phyloP scores from a whole-genome alignment of 2,797 vertebrate species.

The Oophaga sylvatica region DNA sequence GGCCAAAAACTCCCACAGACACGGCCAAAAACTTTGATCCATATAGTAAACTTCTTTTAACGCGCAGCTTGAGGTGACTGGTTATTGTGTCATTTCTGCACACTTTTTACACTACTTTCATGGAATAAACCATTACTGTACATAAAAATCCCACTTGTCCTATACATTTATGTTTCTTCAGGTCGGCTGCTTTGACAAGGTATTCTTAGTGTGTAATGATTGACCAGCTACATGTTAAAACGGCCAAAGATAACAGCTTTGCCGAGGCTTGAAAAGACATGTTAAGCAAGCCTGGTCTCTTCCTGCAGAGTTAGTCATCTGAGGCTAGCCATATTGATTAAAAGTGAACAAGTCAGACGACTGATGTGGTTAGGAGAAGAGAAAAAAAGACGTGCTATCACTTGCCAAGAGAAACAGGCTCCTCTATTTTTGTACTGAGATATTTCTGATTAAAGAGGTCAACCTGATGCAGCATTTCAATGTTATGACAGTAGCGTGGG shows the following conservation, averaged over 20 bases:
- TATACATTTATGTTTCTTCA: conserved; percentile 38
- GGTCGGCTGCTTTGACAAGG: conserved; percentile 27
- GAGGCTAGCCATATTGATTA: conserved; percentile 56
- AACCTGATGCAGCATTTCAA: conserved; percentile 60
- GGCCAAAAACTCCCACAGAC: too few species aligned
- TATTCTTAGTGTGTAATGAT: conserved; percentile 39
- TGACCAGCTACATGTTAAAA: conserved; percentile 37
- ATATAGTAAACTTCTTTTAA: neutral
- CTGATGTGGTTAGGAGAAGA: conserved; percentile 51
- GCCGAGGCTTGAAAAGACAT: conserved; percentile 33
- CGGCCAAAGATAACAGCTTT: conserved; percentile 43
- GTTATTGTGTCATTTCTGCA: neutral
- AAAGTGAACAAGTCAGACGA: conserved; percentile 51
- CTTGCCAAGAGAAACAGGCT: conserved; percentile 55
- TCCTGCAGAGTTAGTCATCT: conserved; percentile 53
- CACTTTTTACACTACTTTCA: conserved; percentile 4
- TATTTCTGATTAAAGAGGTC: conserved; percentile 59
- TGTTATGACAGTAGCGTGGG: conserved; percentile 59
- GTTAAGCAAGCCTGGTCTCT: conserved; percentile 38
- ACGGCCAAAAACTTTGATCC: too few species aligned
- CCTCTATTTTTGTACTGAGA: conserved; percentile 54
- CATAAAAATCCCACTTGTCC: conserved; percentile 39
- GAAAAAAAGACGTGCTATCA: conserved; percentile 32
- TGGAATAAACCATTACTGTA: neutral
- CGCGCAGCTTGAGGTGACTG: neutral